These are phyloP conservation scores for Varanus salvator DNA, from an alignment of 2,113 vertebrate species.

Conservation along the genomic window DNA sequence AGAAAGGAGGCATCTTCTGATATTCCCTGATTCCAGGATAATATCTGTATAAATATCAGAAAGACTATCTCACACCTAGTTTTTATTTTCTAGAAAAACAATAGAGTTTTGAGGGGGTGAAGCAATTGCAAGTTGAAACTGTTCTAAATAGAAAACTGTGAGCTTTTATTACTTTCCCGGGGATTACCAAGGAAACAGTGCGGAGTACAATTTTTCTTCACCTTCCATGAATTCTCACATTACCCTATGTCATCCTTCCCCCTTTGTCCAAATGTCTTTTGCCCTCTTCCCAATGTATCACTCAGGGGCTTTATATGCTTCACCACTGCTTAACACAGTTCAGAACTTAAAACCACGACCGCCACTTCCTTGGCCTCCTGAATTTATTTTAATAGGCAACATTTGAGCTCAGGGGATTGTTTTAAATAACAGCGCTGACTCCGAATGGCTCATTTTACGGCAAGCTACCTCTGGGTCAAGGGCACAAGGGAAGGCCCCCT, in stretches of 20 bases:
- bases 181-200: slow-evolving; percentile 13
- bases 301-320: slow-evolving; percentile 19
- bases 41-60: neutral
- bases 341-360: slow-evolving; percentile 75
- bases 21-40: neutral
- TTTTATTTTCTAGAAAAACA: slow-evolving; percentile 13
- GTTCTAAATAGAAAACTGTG: slow-evolving; percentile 45
- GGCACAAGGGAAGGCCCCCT: slow-evolving; percentile 71
- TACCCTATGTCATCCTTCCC: slow-evolving; percentile 62
- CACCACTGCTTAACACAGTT: slow-evolving; percentile 76
- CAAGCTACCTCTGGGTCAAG: slow-evolving; percentile 75
- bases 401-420: slow-evolving; percentile 78
- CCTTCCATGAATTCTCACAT: slow-evolving; percentile 61
- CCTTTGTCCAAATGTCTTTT: slow-evolving; percentile 64
- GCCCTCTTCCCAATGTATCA: slow-evolving; percentile 75
- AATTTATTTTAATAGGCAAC: slow-evolving; percentile 83
- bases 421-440: slow-evolving; percentile 79
- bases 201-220: slow-evolving; percentile 42
- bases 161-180: slow-evolving; percentile 48
- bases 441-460: slow-evolving; percentile 77
- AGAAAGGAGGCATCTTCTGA: neutral
- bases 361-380: slow-evolving; percentile 78
- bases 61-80: neutral
- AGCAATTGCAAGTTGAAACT: slow-evolving; percentile 10
- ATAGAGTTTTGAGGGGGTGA: neutral